A percentile compares a stretch with the other conserved stretches of the same genome.
Evolutionary conservation across 1,140 invertebrate genomes (phyloP).

Genomic region (Bombus balteatus): DNA sequence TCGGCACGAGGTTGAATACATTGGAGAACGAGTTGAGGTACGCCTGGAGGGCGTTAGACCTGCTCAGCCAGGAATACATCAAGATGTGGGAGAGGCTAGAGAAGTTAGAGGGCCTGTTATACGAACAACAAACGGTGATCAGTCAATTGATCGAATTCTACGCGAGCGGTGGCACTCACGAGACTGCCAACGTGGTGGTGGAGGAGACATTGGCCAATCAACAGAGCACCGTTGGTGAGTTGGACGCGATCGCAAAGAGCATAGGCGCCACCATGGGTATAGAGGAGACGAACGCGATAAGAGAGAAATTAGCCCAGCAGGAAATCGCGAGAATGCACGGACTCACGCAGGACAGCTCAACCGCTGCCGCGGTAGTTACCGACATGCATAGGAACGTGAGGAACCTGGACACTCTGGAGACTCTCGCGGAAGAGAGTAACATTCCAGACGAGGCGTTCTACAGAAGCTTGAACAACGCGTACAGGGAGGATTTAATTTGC

Average conservation of each 20-base stretch:
- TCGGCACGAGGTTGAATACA: slow-evolving; percentile 92
- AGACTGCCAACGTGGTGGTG: slow-evolving; percentile 69
- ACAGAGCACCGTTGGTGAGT: slow-evolving; percentile 73
- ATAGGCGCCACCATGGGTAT: slow-evolving; percentile 77
- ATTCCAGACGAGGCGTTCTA: slow-evolving; percentile 94
- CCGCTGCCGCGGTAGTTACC: slow-evolving; percentile 77
- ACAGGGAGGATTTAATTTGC: slow-evolving; percentile 89
- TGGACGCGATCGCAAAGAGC: slow-evolving; percentile 79
- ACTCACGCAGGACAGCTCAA: slow-evolving; percentile 73
- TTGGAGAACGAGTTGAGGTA: slow-evolving; percentile 95
- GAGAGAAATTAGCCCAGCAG: slow-evolving; percentile 78
- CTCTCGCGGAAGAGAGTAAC: slow-evolving; percentile 82
- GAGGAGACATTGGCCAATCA: slow-evolving; percentile 71
- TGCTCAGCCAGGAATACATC: slow-evolving; percentile 95
- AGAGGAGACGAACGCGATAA: slow-evolving; percentile 76
- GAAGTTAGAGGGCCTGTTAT: slow-evolving; percentile 93
- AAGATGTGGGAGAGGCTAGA: slow-evolving; percentile 97
- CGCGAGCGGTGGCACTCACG: slow-evolving; percentile 75
- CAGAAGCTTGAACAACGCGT: slow-evolving; percentile 93
- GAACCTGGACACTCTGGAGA: slow-evolving; percentile 81
- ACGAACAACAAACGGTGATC: slow-evolving; percentile 96
- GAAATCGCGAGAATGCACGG: slow-evolving; percentile 79
- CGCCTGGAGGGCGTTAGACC: slow-evolving; percentile 94
- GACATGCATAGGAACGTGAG: slow-evolving; percentile 80
- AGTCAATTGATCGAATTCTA: slow-evolving; percentile 93